A percentile compares a stretch with the other conserved stretches of the same genome.
phyloP scores from a whole-genome alignment of 1,140 invertebrate genomes.

The Aplysia californica region DNA sequence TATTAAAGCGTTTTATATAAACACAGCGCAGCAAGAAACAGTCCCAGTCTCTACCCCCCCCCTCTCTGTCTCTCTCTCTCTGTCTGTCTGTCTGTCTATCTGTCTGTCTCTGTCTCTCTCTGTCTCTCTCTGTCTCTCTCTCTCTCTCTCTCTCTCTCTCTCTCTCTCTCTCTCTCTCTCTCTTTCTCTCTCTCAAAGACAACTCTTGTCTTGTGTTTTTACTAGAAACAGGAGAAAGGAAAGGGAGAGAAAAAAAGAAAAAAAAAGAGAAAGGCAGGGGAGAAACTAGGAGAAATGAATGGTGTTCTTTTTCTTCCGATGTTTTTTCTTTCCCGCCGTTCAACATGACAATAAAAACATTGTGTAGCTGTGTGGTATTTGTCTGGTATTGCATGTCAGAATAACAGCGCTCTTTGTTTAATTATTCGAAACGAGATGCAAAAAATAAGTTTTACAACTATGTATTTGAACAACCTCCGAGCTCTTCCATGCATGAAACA shows the following conservation, averaged over 20 bases:
- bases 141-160: background rate
- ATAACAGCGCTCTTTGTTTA: too few species aligned
- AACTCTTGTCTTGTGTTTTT: background rate
- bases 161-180: slow-evolving; percentile 18
- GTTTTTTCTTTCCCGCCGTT: background rate
- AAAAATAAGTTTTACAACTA: too few species aligned
- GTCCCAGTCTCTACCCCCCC: too few species aligned
- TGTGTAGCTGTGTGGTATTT: too few species aligned
- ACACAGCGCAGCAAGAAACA: too few species aligned
- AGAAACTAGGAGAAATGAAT: background rate
- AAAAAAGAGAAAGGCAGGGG: background rate
- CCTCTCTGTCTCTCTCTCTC: slow-evolving; percentile 13
- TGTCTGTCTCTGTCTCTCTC: background rate
- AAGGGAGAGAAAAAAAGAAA: background rate
- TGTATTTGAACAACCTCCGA: too few species aligned
- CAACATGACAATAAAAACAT: too few species aligned
- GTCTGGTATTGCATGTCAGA: too few species aligned
- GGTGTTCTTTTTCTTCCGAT: background rate
- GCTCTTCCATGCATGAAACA: too few species aligned
- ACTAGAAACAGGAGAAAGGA: background rate
- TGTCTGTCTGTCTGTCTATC: background rate
- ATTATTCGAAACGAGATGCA: too few species aligned
- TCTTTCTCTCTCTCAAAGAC: background rate
- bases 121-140: slow-evolving; percentile 10
- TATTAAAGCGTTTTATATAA: too few species aligned